Percentiles rank a stretch among this genome's conserved stretches.
These are phyloP conservation scores for Drosophila triauraria DNA, from an alignment of 1,140 invertebrate species.

Conservation along the genomic window DNA sequence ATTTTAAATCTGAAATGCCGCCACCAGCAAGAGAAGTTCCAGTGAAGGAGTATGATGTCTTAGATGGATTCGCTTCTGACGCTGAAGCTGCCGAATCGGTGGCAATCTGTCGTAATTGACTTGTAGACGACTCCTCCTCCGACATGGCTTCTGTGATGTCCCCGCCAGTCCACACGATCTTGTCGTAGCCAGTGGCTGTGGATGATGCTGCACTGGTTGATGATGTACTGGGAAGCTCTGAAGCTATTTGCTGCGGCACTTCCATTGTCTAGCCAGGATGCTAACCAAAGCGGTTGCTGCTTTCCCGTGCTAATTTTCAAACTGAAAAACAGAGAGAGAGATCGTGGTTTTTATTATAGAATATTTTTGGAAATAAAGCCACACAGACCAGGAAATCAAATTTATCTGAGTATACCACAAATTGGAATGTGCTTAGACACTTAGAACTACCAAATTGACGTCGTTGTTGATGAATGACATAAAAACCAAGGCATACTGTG, in stretches of 20 bases:
- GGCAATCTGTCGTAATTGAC: slow-evolving; percentile 28
- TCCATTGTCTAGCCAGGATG: slow-evolving; percentile 46
- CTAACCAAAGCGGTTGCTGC: slow-evolving; percentile 1
- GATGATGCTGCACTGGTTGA: slow-evolving; percentile 1
- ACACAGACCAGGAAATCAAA: slow-evolving; percentile 4
- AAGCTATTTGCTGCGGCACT: slow-evolving; percentile 54
- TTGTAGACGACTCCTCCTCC: slow-evolving; percentile 20
- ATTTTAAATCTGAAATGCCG: slow-evolving; percentile 56
- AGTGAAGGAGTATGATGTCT: slow-evolving; percentile 75
- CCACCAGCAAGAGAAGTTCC: slow-evolving; percentile 64
- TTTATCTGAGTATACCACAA: background rate
- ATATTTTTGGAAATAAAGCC: background rate
- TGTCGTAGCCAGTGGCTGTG: slow-evolving; percentile 27
- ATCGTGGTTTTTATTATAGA: background rate
- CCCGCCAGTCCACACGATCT: slow-evolving; percentile 41
- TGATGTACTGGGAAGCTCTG: slow-evolving; percentile 62
- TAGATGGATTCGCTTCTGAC: slow-evolving; percentile 30
- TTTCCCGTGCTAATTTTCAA: background rate
- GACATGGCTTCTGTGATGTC: slow-evolving; percentile 24
- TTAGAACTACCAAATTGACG: background rate
- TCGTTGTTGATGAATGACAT: background rate
- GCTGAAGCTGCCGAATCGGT: slow-evolving; percentile 9
- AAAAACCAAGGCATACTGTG: background rate
- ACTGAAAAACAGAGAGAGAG: background rate
- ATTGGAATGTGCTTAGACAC: background rate